These are phyloP conservation scores for Aricia agestis DNA, from an alignment of 1,140 invertebrate genomes.

Conservation along the genomic window DNA sequence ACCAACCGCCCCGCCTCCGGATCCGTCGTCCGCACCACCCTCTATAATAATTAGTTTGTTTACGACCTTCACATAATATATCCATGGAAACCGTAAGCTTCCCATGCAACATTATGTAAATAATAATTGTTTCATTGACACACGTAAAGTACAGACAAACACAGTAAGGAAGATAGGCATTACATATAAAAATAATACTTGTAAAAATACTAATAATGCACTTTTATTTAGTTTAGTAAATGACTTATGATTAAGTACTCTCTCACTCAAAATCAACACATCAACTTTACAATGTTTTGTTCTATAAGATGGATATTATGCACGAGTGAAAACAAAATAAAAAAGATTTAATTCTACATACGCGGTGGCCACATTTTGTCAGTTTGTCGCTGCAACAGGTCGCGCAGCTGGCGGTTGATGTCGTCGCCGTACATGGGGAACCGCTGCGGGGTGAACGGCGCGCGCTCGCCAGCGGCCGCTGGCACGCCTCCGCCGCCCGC, in stretches of 20 bases:
- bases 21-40: constrained; percentile 13
- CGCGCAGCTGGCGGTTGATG: constrained; percentile 85
- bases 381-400: constrained; percentile 86
- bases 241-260: too few relatives aligned
- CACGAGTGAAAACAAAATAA: too few relatives aligned
- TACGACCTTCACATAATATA: not conserved
- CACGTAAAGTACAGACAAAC: too few relatives aligned
- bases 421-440: constrained; percentile 64
- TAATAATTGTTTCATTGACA: too few relatives aligned
- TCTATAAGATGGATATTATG: too few relatives aligned
- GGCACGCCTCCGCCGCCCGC: constrained; percentile 9
- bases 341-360: constrained; percentile 31
- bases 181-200: too few relatives aligned
- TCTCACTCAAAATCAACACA: too few relatives aligned
- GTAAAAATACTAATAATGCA: too few relatives aligned
- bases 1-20: constrained; percentile 26
- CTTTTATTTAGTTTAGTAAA: too few relatives aligned
- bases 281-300: too few relatives aligned
- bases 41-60: not conserved
- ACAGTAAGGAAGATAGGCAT: too few relatives aligned
- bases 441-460: constrained; percentile 44
- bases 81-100: not conserved
- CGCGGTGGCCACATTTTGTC: constrained; percentile 71
- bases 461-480: constrained; percentile 39
- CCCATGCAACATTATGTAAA: too few relatives aligned